Evolutionary conservation across 2,113 vertebrate genomes (phyloP), one percentile per base, ranked within the genome.

Genomic region (Phalacrocorax pelagicus): DNA sequence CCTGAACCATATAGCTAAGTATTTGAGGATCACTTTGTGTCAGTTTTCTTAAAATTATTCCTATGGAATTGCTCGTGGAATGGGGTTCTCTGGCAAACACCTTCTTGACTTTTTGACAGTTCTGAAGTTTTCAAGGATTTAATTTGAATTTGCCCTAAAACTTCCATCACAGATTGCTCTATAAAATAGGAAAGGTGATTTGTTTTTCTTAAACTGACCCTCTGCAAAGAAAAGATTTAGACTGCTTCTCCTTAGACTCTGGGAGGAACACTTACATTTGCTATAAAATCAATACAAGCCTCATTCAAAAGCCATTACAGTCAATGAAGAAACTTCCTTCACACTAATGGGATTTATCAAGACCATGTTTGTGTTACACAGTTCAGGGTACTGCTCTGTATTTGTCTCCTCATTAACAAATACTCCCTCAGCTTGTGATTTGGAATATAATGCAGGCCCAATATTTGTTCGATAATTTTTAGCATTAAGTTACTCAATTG

Each of bases 281-380:
- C 46, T 70, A 63, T 30, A 95, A 91, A 95, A 96, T 95, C 95
- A 82, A 90, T 96, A 87, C 32, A 80, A 92, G 73, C n/a, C 89
- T 87, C 71, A 83, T 95, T 80, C 80, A 87, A 95, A 95, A 91
- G 70, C 78, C 81, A 85, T 92, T 91, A 47, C 11, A 63, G 73
- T 12, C 51, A 62, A 34, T 40, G 55, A 66, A 83, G 79, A 90
- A 55, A 22, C 13, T 90, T 86, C 26, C 38, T 22, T 78, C 72
- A 13, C 58, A 18, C 24, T 86, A 59, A 88, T 12, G 71, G 86
- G 21, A 11, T 85, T 24, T 95, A 62, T 87, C 42, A 59, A 55
- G 78, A 23, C 14, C 0, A 1, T 78, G 36, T 49, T 81, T 65
- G n/a, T 92, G 83, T 52, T 65, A 27, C 32, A 24, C 40, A 75